Percentiles rank a stretch among this genome's conserved stretches.
These are phyloP conservation scores for Drosophila sp. DNA, from an alignment of 1,140 invertebrate species.

Conservation along the genomic window DNA sequence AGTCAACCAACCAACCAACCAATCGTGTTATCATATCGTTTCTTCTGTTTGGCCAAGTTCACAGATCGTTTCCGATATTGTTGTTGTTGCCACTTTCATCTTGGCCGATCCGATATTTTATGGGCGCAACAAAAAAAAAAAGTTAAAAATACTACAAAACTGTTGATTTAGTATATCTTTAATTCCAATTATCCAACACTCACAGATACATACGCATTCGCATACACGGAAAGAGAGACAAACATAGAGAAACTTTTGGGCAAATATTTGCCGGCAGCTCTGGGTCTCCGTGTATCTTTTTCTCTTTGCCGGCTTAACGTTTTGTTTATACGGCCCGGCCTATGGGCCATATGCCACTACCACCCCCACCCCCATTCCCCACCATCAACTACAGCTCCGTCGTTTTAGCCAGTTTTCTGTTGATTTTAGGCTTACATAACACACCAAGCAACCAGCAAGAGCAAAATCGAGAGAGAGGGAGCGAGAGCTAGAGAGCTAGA, in stretches of 20 bases:
- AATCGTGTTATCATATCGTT: constrained; percentile 40
- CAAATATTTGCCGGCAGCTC: constrained; percentile 46
- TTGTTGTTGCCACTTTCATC: constrained; percentile 51
- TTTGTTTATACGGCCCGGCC: constrained; percentile 21
- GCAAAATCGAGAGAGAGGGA: no score
- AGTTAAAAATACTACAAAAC: constrained; percentile 13
- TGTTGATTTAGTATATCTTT: constrained; percentile 71
- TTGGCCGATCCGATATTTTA: constrained; percentile 45
- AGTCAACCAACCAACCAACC: constrained; percentile 13
- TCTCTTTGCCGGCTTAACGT: constrained; percentile 20
- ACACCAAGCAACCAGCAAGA: background rate
- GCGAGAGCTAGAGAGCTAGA: background rate
- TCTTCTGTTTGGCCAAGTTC: constrained; percentile 46
- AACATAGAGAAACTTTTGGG: constrained; percentile 29
- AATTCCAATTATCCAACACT: constrained; percentile 70
- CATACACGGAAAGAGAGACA: constrained; percentile 7
- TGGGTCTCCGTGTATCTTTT: constrained; percentile 16
- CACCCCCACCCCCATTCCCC: no score
- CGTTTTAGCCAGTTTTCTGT: constrained; percentile 21
- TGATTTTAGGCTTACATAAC: constrained; percentile 27
- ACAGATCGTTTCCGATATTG: constrained; percentile 58
- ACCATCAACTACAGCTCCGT: background rate
- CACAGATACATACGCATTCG: background rate
- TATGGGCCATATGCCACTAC: constrained; percentile 10
- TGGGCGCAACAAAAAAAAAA: constrained; percentile 27